These are phyloP conservation scores for Galbula dea DNA, from an alignment of 2,113 vertebrate genomes.

Conservation along the genomic window DNA sequence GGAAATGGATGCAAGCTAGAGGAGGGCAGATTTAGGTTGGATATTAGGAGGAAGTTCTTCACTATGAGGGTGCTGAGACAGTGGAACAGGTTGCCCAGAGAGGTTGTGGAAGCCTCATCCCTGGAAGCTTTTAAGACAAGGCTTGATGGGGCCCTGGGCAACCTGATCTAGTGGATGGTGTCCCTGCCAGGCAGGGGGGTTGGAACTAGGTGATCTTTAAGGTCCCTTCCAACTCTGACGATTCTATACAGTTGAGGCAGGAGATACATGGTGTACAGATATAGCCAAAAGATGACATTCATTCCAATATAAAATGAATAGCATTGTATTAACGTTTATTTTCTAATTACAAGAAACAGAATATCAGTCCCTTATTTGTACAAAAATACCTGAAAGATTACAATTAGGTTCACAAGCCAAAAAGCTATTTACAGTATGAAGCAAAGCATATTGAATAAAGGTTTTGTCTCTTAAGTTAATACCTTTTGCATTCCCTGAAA, in stretches of 20 bases:
- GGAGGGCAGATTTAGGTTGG: no score
- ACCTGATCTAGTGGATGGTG: no score
- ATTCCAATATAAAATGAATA: slow-evolving; percentile 74
- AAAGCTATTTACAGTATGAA: slow-evolving; percentile 91
- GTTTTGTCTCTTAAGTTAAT: slow-evolving; percentile 82
- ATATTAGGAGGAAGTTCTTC: no score
- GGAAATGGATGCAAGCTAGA: no score
- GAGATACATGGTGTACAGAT: not conserved
- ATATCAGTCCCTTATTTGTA: slow-evolving; percentile 97
- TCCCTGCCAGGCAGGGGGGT: no score
- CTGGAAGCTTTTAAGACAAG: no score
- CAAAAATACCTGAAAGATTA: slow-evolving; percentile 99
- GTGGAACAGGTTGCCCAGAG: no score
- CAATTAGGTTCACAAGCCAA: slow-evolving; percentile 90
- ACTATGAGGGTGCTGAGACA: no score
- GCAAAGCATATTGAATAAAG: slow-evolving; percentile 86
- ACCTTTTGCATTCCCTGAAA: slow-evolving; percentile 88
- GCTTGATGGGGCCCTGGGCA: no score
- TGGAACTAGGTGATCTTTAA: no score
- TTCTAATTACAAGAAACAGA: slow-evolving; percentile 97
- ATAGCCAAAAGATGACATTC: slow-evolving; percentile 41
- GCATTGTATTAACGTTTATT: slow-evolving; percentile 95
- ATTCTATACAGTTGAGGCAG: not conserved
- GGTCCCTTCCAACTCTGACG: no score
- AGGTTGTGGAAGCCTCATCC: no score